Conservation (phyloP, 2,888 invertebrate species). For the Standfussiana lucernea region DNA sequence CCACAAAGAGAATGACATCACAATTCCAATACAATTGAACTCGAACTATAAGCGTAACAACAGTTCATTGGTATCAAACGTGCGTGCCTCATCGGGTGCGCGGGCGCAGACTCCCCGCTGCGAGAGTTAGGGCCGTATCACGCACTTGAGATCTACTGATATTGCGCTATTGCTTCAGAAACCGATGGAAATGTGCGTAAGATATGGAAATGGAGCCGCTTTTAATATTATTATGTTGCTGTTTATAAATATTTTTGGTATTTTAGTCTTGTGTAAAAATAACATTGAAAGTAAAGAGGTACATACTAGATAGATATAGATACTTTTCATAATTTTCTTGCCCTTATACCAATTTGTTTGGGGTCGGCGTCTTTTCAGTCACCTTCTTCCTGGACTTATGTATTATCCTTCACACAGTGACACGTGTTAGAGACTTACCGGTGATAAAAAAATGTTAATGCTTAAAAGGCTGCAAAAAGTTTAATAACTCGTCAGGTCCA, state of each 20-base stretch:
- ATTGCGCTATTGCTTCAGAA: constrained; percentile 45
- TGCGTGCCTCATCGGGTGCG: constrained; percentile 55
- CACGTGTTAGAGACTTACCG: background rate
- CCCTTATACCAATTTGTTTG: background rate
- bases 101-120: constrained; percentile 49
- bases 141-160: constrained; percentile 49
- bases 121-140: constrained; percentile 45
- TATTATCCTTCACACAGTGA: background rate
- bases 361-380: background rate
- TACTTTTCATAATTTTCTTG: background rate
- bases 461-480: constrained; percentile 26
- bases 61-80: constrained; percentile 37
- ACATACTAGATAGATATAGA: too few species aligned
- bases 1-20: constrained; percentile 16
- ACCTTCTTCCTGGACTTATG: background rate
- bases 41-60: constrained; percentile 18
- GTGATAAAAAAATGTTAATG: background rate
- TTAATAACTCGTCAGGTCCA: background rate
- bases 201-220: constrained; percentile 38
- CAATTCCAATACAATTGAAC: constrained; percentile 24
- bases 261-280: background rate
- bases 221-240: constrained; percentile 2
- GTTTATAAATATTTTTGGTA: background rate
- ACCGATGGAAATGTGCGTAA: constrained; percentile 43
- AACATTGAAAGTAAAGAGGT: background rate